Evolutionary conservation across 2,797 vertebrate genomes (phyloP).

Genomic region (Brachyrhaphis roseni): DNA sequence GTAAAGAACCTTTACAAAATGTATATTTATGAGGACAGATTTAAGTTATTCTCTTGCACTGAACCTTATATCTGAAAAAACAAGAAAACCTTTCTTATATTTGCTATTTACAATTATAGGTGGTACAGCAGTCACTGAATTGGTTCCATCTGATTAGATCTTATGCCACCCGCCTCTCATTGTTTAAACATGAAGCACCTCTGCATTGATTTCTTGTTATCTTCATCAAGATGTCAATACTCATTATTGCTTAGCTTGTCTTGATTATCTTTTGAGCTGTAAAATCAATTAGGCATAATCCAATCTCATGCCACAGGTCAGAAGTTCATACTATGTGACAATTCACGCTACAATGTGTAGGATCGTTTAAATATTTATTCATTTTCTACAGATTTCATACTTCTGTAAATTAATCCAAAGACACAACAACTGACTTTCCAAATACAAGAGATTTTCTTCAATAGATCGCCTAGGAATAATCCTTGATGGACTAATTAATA

Average conservation of each 20-base stretch:
- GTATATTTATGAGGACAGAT: neutral
- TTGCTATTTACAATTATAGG: neutral
- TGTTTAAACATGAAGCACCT: conserved; percentile 64
- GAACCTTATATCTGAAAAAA: neutral
- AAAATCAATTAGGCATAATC: conserved; percentile 76
- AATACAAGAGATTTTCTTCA: neutral
- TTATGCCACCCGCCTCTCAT: conserved; percentile 28
- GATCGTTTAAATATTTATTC: conserved; percentile 12
- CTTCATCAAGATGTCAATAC: conserved; percentile 77
- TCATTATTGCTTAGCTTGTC: conserved; percentile 76
- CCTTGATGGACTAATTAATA: neutral
- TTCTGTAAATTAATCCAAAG: conserved; percentile 8
- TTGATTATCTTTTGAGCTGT: conserved; percentile 75
- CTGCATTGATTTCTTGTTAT: conserved; percentile 62
- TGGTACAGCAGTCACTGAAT: conserved; percentile 1
- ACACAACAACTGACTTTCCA: neutral
- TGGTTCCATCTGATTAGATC: conserved; percentile 28
- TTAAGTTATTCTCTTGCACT: neutral
- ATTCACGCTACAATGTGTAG: conserved; percentile 34
- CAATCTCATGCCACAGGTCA: conserved; percentile 62
- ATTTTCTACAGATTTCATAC: neutral
- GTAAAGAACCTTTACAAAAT: neutral
- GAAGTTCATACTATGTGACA: conserved; percentile 47
- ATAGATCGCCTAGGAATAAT: neutral
- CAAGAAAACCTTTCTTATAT: neutral